Evolutionary conservation across 2,113 vertebrate genomes (phyloP).

Genomic region (Podilymbus podiceps): DNA sequence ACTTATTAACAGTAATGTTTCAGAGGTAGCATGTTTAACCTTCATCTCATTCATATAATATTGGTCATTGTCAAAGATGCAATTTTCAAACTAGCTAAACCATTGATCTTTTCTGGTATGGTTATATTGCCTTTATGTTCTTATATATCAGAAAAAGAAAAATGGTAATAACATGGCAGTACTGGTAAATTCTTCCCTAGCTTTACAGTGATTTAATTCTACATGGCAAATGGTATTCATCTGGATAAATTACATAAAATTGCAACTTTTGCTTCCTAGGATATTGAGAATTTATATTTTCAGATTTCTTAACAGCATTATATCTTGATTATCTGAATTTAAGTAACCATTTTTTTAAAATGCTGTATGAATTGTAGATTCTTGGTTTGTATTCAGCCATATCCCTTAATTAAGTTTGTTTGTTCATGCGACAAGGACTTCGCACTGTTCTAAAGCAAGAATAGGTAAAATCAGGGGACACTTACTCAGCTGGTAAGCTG

Average conservation of each 20-base stretch:
- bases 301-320: not conserved
- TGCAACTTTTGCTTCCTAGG: not conserved
- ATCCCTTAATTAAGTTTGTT: slow-evolving; percentile 53
- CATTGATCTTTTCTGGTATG: not conserved
- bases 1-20: not conserved
- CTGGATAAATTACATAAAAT: not conserved
- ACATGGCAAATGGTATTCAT: not conserved
- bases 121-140: not conserved
- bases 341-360: not conserved
- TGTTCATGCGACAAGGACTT: slow-evolving; percentile 45
- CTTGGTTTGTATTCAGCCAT: slow-evolving; percentile 13
- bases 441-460: slow-evolving; percentile 31
- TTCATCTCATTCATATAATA: not conserved
- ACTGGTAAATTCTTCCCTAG: not conserved
- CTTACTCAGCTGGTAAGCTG: slow-evolving; percentile 57
- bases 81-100: not conserved
- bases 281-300: slow-evolving; percentile 21
- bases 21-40: not conserved
- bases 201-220: not conserved
- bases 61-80: not conserved
- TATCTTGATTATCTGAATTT: slow-evolving; percentile 28
- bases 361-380: slow-evolving; percentile 1
- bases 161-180: not conserved
- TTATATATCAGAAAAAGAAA: not conserved
- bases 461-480: slow-evolving; percentile 65